Base-by-base conservation (phyloP, 2,113 vertebrate genomes). In the Pimephales promelas region DNA sequence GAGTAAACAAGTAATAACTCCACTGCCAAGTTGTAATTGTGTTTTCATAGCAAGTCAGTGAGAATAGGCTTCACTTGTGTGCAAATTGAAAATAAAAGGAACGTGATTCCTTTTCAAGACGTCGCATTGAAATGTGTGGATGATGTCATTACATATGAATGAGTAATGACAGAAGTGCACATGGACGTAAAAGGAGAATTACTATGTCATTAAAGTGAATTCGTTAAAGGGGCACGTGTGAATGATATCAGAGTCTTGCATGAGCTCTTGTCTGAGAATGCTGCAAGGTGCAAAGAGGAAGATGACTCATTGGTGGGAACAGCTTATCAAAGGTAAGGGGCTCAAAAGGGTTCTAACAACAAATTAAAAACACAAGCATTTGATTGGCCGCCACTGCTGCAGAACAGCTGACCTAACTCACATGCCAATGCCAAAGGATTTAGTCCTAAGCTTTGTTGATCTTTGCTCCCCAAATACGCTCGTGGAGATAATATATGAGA, bases 281-380 rank as follows among this genome's bases (percentile, higher is more conserved):
- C 71, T 79, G 14, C 14, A 47, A 77, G 74, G 84, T 84, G n/a
- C n/a, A n/a, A 54, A 83, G n/a, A 84, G 26, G 34, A 59, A 16
- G 66, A 24, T 88, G 81, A 87, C 72, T 85, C 78, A 86, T 75
- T 13, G 20, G 76, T 70, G 61, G 70, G 71, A 72, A 71, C 43
- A 49, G 36, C 70, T 71, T 54, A 64, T 71, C 71, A 83, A 83
- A 85, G 76, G 16, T 59, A 13, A 47, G 22, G 57, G 28, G 40
- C 83, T 52, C 28, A 14, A 52, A 85, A 22, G 76, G 10, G 79
- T 47, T 79, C 70, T 72, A 87, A 54, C 45, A 77, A 24, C 79
- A 79, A 85, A 87, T 86, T 54, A 83, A 85, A 88, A 87, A 66
- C 86, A 88, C 54, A 77, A 76, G 28, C 72, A 47, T 73, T 76